Base-by-base conservation (phyloP, 2,797 vertebrate genomes). In the Spinus olivaceus region DNA sequence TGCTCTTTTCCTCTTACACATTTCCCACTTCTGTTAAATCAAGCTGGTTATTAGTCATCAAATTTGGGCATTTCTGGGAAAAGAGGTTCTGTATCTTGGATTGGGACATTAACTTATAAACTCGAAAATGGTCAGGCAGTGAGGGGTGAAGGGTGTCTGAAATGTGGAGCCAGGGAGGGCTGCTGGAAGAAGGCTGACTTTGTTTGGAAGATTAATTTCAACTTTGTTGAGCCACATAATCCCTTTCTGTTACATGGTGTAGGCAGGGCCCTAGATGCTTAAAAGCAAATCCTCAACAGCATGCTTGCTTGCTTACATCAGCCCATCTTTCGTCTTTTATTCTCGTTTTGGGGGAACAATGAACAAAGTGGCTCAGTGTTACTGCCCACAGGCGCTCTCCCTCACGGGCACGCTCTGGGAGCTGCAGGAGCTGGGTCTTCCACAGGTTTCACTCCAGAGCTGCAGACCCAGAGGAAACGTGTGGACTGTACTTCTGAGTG, bases 281-380 rank as follows among this genome's bases (percentile, higher is more conserved):
- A 91, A 97, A 97, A 98, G 95, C 95, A 93, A 95, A 97, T 97
- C 97, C 97, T 97, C 93, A 95, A 74, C 95, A 88, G 96, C 97
- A 96, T 98, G 97, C 97, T 98, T 97, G 9, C 95, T 96, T 65
- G 87, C 96, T 98, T 96, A 97, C 97, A 97, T 98, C 98, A 98
- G 97, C 92, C 96, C 86, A 80, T 93, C 73, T 83, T 95, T 96
- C 28, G 4, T 86, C 91, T 87, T 97, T 94, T 89, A 56, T 63
- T 96, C 96, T 96, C 56, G 6, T 96, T 79, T 94, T 92, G 83
- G 69, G 57, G 60, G 92, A 97, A 98, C 97, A 98, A 98, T 97
- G 54, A 96, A 98, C 98, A 98, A 98, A 98, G 98, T 61, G 18
- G 32, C 59, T 91, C 97, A 96, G 93, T 98, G 98, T 98, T 97